phyloP scores from a whole-genome alignment of 2,888 invertebrate species.

The Aethes cnicana region DNA sequence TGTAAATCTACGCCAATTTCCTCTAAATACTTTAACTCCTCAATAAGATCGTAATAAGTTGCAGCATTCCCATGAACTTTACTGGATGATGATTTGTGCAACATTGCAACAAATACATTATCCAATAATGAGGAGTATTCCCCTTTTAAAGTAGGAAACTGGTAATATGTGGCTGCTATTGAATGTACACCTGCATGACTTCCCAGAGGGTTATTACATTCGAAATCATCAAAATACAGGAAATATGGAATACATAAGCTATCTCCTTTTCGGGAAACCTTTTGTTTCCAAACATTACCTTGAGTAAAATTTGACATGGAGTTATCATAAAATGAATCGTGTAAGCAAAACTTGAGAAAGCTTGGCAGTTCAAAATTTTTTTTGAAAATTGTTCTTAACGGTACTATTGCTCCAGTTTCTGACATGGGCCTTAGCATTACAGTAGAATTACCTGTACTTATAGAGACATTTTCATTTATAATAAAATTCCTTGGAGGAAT shows the following conservation, averaged over 20 bases:
- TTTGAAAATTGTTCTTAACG: too few relatives aligned
- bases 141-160: constrained; percentile 2
- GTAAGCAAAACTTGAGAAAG: too few relatives aligned
- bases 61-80: neutral
- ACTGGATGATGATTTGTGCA: neutral
- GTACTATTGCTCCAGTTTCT: too few relatives aligned
- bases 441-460: too few relatives aligned
- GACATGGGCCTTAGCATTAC: too few relatives aligned
- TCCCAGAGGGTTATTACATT: constrained; percentile 6
- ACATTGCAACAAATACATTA: constrained; percentile 4
- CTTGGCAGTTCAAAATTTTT: too few relatives aligned
- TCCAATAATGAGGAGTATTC: constrained; percentile 3
- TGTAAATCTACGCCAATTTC: neutral
- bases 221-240: constrained; percentile 10
- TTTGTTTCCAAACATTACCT: too few relatives aligned
- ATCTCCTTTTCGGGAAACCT: too few relatives aligned
- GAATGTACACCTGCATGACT: constrained; percentile 9
- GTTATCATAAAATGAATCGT: too few relatives aligned
- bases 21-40: neutral
- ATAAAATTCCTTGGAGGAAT: too few relatives aligned
- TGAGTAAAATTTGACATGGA: too few relatives aligned
- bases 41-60: neutral
- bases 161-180: constrained; percentile 5
- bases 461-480: too few relatives aligned
- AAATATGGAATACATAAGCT: neutral